Conservation (phyloP, 2,113 vertebrate genomes). For the Axis porcinus region DNA sequence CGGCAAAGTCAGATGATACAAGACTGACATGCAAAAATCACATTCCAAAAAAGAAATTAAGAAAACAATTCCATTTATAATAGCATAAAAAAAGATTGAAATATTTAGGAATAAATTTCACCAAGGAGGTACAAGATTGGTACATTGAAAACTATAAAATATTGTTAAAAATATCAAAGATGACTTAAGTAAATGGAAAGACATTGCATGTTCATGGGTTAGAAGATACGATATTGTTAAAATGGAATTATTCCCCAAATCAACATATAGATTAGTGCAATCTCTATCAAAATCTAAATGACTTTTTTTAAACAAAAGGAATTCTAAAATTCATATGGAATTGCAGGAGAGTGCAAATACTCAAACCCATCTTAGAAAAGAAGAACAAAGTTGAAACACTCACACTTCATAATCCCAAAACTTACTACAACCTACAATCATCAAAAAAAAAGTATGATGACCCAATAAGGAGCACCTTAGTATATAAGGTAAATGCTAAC, state of each 20-base stretch:
- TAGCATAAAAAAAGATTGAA: background rate
- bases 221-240: background rate
- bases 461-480: background rate
- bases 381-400: background rate
- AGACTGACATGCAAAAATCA: background rate
- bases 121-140: background rate
- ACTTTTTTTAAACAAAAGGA: background rate
- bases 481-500: background rate
- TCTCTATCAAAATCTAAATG: background rate
- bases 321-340: background rate
- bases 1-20: background rate
- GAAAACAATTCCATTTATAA: background rate
- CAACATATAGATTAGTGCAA: background rate
- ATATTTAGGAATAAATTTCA: background rate
- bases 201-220: background rate
- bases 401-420: background rate
- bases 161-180: background rate
- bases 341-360: background rate
- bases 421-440: background rate
- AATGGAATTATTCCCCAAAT: background rate
- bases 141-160: background rate
- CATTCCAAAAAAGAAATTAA: background rate
- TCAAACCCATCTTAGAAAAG: background rate
- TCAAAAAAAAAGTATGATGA: background rate
- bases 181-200: background rate